These are phyloP conservation scores for Silurus asotus DNA, from an alignment of 2,113 vertebrate genomes.

Conservation along the genomic window DNA sequence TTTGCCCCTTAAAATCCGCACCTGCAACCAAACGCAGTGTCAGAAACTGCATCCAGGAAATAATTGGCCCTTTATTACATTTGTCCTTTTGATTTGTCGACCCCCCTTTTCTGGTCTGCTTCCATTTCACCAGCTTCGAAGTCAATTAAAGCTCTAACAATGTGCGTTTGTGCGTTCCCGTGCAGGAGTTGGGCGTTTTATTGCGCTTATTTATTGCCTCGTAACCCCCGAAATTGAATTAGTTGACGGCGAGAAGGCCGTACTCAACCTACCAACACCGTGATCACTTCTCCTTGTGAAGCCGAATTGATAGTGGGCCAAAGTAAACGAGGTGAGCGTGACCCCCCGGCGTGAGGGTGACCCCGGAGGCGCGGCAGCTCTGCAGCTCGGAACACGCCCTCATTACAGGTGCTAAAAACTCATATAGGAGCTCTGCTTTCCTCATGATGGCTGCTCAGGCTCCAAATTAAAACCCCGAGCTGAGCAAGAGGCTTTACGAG, in stretches of 20 bases:
- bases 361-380: constrained; percentile 24
- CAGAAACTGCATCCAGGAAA: constrained; percentile 46
- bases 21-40: constrained; percentile 38
- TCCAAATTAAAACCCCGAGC: constrained; percentile 39
- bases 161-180: constrained; percentile 61
- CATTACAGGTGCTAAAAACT: constrained; percentile 70
- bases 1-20: constrained; percentile 64
- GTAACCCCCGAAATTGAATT: constrained; percentile 73
- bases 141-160: constrained; percentile 70
- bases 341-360: constrained; percentile 31
- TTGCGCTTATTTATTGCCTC: constrained; percentile 72
- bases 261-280: constrained; percentile 23
- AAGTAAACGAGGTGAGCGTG: constrained; percentile 61
- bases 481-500: constrained; percentile 59
- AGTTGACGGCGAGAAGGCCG: constrained; percentile 67
- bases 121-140: constrained; percentile 63
- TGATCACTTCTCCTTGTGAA: constrained; percentile 66
- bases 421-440: constrained; percentile 56
- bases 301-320: constrained; percentile 65
- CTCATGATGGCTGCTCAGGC: constrained; percentile 14
- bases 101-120: background rate
- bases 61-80: constrained; percentile 22
- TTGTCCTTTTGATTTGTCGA: constrained; percentile 8
- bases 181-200: constrained; percentile 63
- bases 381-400: constrained; percentile 52